These are phyloP conservation scores for Elaeidobius kamerunicus DNA, from an alignment of 2,888 invertebrate species.

Conservation along the genomic window DNA sequence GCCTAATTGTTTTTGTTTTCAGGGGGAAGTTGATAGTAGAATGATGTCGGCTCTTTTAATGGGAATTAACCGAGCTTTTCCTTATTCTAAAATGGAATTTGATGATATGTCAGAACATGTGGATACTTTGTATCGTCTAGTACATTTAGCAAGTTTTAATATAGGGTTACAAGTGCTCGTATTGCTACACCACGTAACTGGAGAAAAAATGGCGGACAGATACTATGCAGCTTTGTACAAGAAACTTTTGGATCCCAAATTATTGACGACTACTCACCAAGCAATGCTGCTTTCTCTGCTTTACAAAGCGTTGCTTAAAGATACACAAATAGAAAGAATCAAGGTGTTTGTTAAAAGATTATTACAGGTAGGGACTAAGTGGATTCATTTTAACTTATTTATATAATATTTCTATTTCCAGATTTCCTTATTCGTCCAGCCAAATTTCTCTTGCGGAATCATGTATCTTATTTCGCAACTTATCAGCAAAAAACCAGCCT, in stretches of 20 bases:
- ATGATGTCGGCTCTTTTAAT: conserved; percentile 80
- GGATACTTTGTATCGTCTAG: conserved; percentile 76
- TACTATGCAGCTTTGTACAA: conserved; percentile 88
- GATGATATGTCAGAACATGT: conserved; percentile 61
- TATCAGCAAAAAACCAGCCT: conserved; percentile 45
- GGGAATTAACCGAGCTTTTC: conserved; percentile 82
- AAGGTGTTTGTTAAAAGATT: conserved; percentile 84
- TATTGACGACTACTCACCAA: conserved; percentile 65
- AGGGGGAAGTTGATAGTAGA: conserved; percentile 76
- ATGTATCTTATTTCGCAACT: conserved; percentile 76
- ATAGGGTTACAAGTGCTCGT: conserved; percentile 57
- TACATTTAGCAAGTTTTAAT: conserved; percentile 76
- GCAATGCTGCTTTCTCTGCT: conserved; percentile 84
- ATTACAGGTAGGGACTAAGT: conserved; percentile 56
- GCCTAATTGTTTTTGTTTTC: conserved; percentile 25
- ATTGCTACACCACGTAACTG: conserved; percentile 62
- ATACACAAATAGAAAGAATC: conserved; percentile 67
- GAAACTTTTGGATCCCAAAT: conserved; percentile 75
- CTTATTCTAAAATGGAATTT: conserved; percentile 68
- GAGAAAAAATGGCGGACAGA: conserved; percentile 56
- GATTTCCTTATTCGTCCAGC: conserved; percentile 65
- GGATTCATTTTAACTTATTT: no score
- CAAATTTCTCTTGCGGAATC: conserved; percentile 79
- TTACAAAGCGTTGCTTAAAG: conserved; percentile 80
- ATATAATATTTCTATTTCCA: no score